Base-by-base conservation (phyloP, 2,113 vertebrate species). In the Picathartes gymnocephalus region DNA sequence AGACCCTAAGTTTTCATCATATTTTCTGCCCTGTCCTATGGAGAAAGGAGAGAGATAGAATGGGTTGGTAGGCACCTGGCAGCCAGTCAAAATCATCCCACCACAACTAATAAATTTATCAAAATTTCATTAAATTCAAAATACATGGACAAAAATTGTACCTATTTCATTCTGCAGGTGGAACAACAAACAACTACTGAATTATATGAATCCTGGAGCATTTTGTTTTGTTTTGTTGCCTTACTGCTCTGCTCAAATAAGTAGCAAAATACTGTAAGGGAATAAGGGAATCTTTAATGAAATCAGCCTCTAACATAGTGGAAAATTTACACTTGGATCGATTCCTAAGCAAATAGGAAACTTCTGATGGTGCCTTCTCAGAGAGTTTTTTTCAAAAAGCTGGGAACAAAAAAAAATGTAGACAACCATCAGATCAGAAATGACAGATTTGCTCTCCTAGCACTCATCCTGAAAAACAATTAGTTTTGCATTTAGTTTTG, bases 301-400 rank as follows among this genome's bases (percentile, higher is more conserved):
- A 91, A 94, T 93, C 76, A 88, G 42, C 47, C 77, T 33, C 42
- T 83, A 88, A 70, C 50, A 40, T 19, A 47, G 17, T 65, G 58
- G 70, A 87, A 92, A 81, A 5, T 53, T 79, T 79, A 69, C 45
- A 58, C 33, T 86, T 95, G 87, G 89, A 82, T 94, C 1, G 0
- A 72, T 57, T 95, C 94, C 91, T 92, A 95, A 80, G 47, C 47
- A 95, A 97, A 91, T 80, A 95, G 74, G 84, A 92, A 95, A 91
- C 12, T 79, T 93, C n/a, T 72, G 33, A 66, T 91, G 30, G 54
- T 80, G 31, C 2, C 50, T 93, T 33, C 65, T 93, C 78, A 65
- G 37, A 71, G n/a, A 76, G 8, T 11, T 71, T 39, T n/a, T 87
- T 92, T 92, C 73, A 89, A 91, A 95, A n/a, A 85, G 15, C 7